Percentiles rank a stretch among this genome's conserved stretches.
These are phyloP conservation scores for Nixonia krombeini DNA, from an alignment of 1,140 invertebrate genomes.

Conservation along the genomic window DNA sequence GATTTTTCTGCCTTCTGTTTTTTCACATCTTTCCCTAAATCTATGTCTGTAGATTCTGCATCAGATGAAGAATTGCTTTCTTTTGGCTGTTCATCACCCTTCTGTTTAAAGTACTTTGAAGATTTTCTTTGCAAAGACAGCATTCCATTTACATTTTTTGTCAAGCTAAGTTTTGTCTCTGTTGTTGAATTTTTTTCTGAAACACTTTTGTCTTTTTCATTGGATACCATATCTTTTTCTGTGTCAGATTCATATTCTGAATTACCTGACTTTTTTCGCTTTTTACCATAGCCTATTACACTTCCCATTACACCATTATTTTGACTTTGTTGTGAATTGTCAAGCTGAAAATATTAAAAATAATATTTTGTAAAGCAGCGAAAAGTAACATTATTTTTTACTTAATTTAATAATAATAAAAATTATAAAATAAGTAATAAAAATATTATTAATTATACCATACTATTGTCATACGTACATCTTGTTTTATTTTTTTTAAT, in stretches of 20 bases:
- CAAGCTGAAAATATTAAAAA: conserved; percentile 4
- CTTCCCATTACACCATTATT: background rate
- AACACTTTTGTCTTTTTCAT: background rate
- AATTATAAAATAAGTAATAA: background rate
- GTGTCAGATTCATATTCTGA: background rate
- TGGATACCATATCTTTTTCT: too few relatives aligned
- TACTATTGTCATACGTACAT: conserved; percentile 17
- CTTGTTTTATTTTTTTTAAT: conserved; percentile 49
- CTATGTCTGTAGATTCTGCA: too few relatives aligned
- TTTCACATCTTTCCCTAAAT: background rate
- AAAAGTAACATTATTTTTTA: conserved; percentile 15
- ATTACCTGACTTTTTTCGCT: too few relatives aligned
- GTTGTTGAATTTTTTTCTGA: background rate
- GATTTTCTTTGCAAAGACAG: background rate
- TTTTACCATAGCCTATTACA: conserved; percentile 7
- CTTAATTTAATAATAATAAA: too few relatives aligned
- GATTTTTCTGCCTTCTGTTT: background rate
- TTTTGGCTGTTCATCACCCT: too few relatives aligned
- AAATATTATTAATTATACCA: background rate
- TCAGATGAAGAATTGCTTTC: too few relatives aligned
- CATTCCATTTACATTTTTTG: background rate
- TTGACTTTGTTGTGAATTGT: background rate
- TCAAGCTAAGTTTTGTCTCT: background rate
- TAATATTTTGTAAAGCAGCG: conserved; percentile 1
- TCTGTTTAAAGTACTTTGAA: background rate